Conservation (phyloP, 2,888 invertebrate species). For the Drosophila mayaguana region DNA sequence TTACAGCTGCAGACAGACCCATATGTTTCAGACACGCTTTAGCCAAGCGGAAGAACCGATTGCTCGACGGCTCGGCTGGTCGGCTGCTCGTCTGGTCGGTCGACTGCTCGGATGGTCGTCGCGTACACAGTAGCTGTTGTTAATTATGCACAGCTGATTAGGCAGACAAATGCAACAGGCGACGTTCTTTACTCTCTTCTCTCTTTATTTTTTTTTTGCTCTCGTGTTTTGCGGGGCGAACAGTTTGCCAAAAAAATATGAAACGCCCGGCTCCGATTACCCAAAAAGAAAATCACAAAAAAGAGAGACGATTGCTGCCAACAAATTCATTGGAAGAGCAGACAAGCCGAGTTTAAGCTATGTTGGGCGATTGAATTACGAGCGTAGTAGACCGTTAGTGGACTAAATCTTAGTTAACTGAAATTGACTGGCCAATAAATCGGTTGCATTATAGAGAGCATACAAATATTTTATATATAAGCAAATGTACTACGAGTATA, state of each 20-base stretch:
- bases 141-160: constrained; percentile 76
- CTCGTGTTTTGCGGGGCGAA: not conserved
- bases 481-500: not conserved
- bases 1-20: constrained; percentile 67
- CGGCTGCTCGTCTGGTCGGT: not conserved
- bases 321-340: constrained; percentile 73
- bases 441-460: constrained; percentile 62
- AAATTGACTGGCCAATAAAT: constrained; percentile 62
- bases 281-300: constrained; percentile 21
- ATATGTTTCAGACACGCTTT: constrained; percentile 79
- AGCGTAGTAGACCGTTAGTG: constrained; percentile 63
- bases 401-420: constrained; percentile 24
- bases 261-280: constrained; percentile 63
- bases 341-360: constrained; percentile 65
- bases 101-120: constrained; percentile 29
- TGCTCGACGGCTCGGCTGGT: constrained; percentile 9
- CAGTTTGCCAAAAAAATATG: constrained; percentile 60
- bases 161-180: constrained; percentile 77
- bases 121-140: constrained; percentile 77
- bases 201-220: not conserved
- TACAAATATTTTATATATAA: not conserved
- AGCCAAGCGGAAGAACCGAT: constrained; percentile 80
- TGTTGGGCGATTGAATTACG: constrained; percentile 68
- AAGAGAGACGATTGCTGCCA: constrained; percentile 26
- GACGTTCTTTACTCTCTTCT: constrained; percentile 21